A percentile compares a stretch with the other conserved stretches of the same genome.
Evolutionary conservation across 53 echinoderm and acorn worm genomes (phyloP).

Genomic region (Paracentrotus lividus): DNA sequence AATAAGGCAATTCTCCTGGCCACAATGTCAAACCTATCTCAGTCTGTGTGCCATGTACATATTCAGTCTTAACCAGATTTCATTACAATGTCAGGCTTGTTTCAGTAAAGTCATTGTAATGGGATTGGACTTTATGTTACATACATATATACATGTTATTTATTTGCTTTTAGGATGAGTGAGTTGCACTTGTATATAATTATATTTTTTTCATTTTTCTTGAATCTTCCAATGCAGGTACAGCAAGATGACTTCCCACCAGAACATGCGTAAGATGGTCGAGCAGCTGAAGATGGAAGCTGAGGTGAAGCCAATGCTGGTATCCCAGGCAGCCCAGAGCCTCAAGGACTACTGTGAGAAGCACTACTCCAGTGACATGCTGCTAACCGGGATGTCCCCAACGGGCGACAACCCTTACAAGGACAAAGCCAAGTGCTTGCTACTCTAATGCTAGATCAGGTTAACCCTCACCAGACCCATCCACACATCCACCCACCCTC

Average conservation of each 20-base stretch:
- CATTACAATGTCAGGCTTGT: too few relatives aligned
- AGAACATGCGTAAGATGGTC: conserved; percentile 83
- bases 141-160: too few relatives aligned
- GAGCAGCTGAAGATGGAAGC: conserved; percentile 94
- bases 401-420: conserved; percentile 94
- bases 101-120: too few relatives aligned
- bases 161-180: too few relatives aligned
- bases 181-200: too few relatives aligned
- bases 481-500: not conserved
- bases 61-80: too few relatives aligned
- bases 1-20: too few relatives aligned
- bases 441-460: conserved; percentile 74
- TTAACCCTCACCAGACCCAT: not conserved
- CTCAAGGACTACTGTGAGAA: conserved; percentile 93
- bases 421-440: conserved; percentile 88
- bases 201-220: too few relatives aligned
- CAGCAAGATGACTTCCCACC: conserved; percentile 65
- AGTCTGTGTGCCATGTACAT: too few relatives aligned
- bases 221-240: conserved; percentile 47
- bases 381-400: conserved; percentile 87
- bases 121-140: too few relatives aligned
- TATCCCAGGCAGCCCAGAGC: conserved; percentile 87
- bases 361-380: conserved; percentile 90
- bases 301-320: conserved; percentile 83
- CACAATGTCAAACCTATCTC: too few relatives aligned